Base-by-base conservation (phyloP, 2,888 invertebrate species). In the Neocrepidodera transversa region DNA sequence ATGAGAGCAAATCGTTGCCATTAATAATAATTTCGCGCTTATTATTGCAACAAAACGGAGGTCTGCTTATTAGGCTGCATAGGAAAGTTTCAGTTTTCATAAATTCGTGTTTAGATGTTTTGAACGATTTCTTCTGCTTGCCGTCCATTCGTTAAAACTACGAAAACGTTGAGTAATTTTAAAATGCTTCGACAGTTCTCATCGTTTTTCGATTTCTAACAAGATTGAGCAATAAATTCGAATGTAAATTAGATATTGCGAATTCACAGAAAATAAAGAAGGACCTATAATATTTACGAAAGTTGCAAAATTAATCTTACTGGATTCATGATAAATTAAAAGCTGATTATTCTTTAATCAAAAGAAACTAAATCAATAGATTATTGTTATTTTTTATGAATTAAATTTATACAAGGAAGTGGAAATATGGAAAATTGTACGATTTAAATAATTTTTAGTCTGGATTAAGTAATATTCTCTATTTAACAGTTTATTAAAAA, bases 61-160 rank as follows among this genome's bases (percentile, higher is more conserved):
- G 50, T 50, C 20, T 50, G 50, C 16, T 50, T 50, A 50, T 50
- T 50, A 16, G 50, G 50, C 36, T 50, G 35, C 36, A 36, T 23
- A 36, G 26, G 50, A 38, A 50, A 50, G 38, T 35, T 36, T 50
- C 7, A 50, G 38, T 35, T 36, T 50, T 11, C 20, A 50, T 20
- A 50, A 50, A 36, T 50, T 50, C 36, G 36, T 50, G 50, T 50
- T n/a, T 23, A 43, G 43, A 43, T 26, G n/a, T n/a, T n/a, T 43
- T 43, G 13, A 26, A 20, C 17, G 43, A 43, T 23, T 43, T 43
- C 23, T n/a, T n/a, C n/a, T n/a, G n/a, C n/a, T 23, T 3, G 20
- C 43, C 43, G 8, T 26, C 43, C 14, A 26, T 43, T 43, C 26
- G 43, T 38, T 38, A 38, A 38, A 40, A 40, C 6, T 40, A n/a